Base-by-base conservation (phyloP, 92 coral and sea anemone genomes). In the Palythoa grandis region DNA sequence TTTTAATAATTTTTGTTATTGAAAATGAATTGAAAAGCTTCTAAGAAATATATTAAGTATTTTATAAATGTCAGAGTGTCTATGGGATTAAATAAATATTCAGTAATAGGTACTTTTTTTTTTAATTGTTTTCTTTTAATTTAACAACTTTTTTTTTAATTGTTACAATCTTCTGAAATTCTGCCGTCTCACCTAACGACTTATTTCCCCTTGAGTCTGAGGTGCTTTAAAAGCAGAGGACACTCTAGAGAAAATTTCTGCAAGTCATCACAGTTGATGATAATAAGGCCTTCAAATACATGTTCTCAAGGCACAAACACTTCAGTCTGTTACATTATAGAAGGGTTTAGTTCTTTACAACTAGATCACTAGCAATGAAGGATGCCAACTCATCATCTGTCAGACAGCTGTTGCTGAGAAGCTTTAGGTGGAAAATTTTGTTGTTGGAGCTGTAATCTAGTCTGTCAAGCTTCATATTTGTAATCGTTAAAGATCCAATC, bases 401-500 rank as follows among this genome's bases (percentile, higher is more conserved):
- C 43, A 83, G 92, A 13, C 70, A 50, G 47, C 79, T 35, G n/a
- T 52, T 60, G 53, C 58, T 61, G 52, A 89, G 72, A 17, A 89
- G 72, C 24, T 47, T 58, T 7, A 89, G 58, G 43, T 60, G 0
- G n/a, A 38, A 47, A 40, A 89, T 85, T 60, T 79, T 85, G 82
- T 85, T 89, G 5, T 71, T 40, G 1, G 66, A 83, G 71, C 60
- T 83, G 50, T 35, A 61, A 5, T 63, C 58, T 48, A 89, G 50
- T 24, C 29, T 35, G 2, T 72, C 72, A 7, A 58, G 70, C 39
- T 74, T 77, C 60, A 89, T 71, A 68, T 89, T 89, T 65, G 86
- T 87, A 39, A 89, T 85, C 52, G 72, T 84, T 11, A 89, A 52
- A 74, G 77, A 84, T 52, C 80, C 76, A 39, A 89, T 60, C 2